phyloP scores from a whole-genome alignment of 2,113 vertebrate species.

The Chaetura pelagica region DNA sequence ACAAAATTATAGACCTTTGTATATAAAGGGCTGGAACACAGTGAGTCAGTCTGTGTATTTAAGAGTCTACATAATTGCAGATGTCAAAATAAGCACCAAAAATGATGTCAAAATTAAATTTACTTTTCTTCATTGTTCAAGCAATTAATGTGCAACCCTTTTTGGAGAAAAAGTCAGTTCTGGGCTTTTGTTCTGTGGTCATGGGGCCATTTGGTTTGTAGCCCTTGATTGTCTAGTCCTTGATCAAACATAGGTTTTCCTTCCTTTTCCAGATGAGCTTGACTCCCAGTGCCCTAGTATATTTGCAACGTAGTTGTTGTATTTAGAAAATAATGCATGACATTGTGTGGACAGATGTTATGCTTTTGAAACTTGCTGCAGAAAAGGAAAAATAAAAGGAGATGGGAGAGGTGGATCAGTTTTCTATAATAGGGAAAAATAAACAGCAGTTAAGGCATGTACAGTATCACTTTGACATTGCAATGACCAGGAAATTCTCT shows the following conservation, averaged over 20 bases:
- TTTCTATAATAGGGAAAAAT: background rate
- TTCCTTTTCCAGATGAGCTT: background rate
- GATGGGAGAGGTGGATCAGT: accelerated
- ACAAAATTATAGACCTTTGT: background rate
- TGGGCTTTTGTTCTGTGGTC: background rate
- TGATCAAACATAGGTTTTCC: background rate
- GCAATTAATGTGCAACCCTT: background rate
- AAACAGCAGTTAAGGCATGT: background rate
- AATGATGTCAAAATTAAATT: background rate
- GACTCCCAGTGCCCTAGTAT: accelerated
- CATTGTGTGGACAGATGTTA: background rate
- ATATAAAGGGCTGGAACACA: background rate
- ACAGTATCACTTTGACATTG: background rate
- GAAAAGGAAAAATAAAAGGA: background rate
- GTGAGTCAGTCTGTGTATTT: background rate
- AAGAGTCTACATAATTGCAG: background rate
- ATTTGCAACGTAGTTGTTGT: background rate
- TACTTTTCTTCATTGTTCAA: background rate
- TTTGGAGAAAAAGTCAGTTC: background rate
- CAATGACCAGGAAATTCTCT: background rate
- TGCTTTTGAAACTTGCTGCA: background rate
- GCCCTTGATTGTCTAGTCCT: background rate
- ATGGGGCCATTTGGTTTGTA: background rate
- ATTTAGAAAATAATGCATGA: background rate
- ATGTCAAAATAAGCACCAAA: background rate